phyloP scores from a whole-genome alignment of 2,797 vertebrate genomes.

The Microctenopoma lineatum region DNA sequence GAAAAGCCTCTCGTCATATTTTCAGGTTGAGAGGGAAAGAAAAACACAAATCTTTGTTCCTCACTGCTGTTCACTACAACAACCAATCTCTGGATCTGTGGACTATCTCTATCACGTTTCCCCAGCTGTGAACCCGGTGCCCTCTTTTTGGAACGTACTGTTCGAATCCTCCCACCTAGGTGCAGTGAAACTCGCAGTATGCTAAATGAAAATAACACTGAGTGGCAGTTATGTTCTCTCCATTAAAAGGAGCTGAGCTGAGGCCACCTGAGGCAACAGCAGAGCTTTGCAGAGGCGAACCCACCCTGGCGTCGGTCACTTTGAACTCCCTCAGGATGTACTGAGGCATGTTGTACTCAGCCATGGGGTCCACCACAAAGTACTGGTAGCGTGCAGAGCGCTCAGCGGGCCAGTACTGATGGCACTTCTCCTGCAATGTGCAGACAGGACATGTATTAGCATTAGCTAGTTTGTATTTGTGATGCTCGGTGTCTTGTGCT shows the following conservation, averaged over 20 bases:
- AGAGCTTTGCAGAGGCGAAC: conserved; percentile 43
- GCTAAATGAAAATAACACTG: background rate
- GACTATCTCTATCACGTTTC: too few species aligned
- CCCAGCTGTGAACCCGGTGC: too few species aligned
- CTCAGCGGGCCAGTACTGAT: conserved; percentile 98
- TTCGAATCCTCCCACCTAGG: background rate
- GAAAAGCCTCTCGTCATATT: too few species aligned
- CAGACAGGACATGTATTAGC: conserved; percentile 13
- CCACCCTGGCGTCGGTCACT: conserved; percentile 95
- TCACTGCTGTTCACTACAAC: too few species aligned
- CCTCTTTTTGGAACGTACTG: background rate
- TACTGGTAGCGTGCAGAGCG: conserved; percentile 97
- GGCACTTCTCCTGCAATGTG: conserved; percentile 91
- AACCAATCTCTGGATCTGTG: too few species aligned
- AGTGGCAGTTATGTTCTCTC: conserved; percentile 7
- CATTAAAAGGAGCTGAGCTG: background rate
- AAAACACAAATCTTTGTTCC: too few species aligned
- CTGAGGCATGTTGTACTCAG: conserved; percentile 99
- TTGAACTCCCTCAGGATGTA: conserved; percentile 98
- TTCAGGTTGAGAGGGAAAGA: too few species aligned
- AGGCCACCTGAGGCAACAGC: background rate
- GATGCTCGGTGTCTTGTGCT: background rate
- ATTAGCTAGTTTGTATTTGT: too few species aligned
- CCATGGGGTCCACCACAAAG: conserved; percentile 98
- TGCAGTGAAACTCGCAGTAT: background rate